Evolutionary conservation across 2,797 vertebrate species (phyloP), one percentile per base, ranked within the genome.

Genomic region (Hoplostethus atlanticus): DNA sequence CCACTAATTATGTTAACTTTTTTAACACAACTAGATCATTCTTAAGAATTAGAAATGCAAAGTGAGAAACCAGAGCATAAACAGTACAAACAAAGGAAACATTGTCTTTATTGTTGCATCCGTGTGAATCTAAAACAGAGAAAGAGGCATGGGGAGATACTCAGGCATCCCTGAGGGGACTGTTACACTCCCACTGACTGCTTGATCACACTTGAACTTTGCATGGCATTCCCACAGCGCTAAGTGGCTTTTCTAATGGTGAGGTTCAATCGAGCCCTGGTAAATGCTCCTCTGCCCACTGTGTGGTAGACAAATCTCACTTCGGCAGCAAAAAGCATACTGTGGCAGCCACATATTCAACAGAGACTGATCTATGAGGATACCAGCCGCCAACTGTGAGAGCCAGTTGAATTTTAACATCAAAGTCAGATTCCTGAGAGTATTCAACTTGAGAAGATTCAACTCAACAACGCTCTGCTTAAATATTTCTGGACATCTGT

Each of bases 131-230:
- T 76, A 69, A 83, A 71, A 80, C 64, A 67, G 75, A 75, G 38
- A 51, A 6, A 36, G 36, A 81, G 40, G 62, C 54, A 74, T 48
- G 64, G 59, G 64, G 25, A 84, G 71, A 89, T 73, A 76, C 73
- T 60, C 46, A 66, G 62, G 54, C 51, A 65, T 86, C 89, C 87
- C 88, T 71, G 15, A 77, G 78, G 84, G 74, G 59, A 63, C 66
- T 69, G 68, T 74, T 88, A 58, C 60, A 80, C 80, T 89, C 84
- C 72, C 64, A 85, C 62, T 81, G 84, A 80, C 81, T 81, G 77
- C 63, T 86, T 88, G 89, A 91, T 90, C 85, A 87, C 40, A 80
- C 87, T 83, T 91, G 89, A 94, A 94, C 93, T 91, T 91, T 86
- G 68, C 81, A 76, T 89, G 83, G 80, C 89, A 88, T 86, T 91